Conservation (phyloP, 2,113 vertebrate species). For the Eira barbara region DNA sequence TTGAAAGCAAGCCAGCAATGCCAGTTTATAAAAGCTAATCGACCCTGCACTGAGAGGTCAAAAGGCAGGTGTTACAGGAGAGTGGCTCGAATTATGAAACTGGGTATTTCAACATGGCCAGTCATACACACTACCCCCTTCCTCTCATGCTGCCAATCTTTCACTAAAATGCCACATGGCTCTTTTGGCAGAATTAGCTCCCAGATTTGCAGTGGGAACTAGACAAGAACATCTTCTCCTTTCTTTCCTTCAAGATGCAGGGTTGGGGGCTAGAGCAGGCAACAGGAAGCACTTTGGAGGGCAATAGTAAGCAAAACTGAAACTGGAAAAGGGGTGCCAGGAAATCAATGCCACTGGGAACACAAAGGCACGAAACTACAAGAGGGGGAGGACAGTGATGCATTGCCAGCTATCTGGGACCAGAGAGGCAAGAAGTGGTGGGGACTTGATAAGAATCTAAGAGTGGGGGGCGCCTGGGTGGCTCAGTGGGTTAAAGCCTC, state of each 20-base stretch:
- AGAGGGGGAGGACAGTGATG: not conserved
- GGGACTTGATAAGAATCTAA: not conserved
- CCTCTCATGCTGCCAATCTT: conserved; percentile 25
- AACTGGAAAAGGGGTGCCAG: not conserved
- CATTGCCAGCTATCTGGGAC: not conserved
- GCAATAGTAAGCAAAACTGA: conserved; percentile 18
- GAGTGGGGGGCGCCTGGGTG: not conserved
- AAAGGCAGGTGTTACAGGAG: not conserved
- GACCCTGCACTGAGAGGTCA: conserved; percentile 7
- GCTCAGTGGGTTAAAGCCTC: too few relatives aligned
- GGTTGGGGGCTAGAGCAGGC: conserved; percentile 19
- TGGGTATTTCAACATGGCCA: not conserved
- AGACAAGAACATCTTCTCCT: conserved; percentile 64
- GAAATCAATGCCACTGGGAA: conserved; percentile 31
- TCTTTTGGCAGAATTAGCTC: conserved; percentile 60
- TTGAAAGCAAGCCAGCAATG: conserved; percentile 20
- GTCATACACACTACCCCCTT: not conserved
- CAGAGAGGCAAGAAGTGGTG: not conserved
- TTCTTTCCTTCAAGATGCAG: conserved; percentile 43
- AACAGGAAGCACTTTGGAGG: conserved; percentile 33
- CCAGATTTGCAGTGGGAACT: conserved; percentile 68
- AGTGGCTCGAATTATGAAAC: not conserved
- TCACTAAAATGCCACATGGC: conserved; percentile 56
- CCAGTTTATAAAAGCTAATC: not conserved
- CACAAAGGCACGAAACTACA: not conserved